Percentiles rank a stretch among this genome's conserved stretches.
These are phyloP conservation scores for Acholoe squamosa DNA, from an alignment of 2,888 invertebrate species.

Conservation along the genomic window DNA sequence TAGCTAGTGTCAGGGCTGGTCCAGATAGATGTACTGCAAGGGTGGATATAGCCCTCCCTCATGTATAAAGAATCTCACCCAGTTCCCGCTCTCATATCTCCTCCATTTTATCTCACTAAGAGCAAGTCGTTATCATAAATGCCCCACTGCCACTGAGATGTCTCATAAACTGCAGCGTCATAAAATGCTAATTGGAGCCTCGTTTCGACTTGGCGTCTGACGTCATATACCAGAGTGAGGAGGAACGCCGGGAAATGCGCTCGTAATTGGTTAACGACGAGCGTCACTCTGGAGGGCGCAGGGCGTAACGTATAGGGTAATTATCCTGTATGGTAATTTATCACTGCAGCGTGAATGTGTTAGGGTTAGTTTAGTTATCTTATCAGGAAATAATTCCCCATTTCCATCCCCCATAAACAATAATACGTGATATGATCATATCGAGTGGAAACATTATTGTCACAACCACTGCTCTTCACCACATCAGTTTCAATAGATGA, in stretches of 20 bases:
- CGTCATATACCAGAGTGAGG: neutral
- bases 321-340: too few relatives aligned
- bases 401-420: too few relatives aligned
- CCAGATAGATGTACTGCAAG: neutral
- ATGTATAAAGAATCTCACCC: neutral
- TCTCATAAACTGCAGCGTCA: neutral
- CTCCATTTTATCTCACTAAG: too few relatives aligned
- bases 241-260: neutral
- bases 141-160: neutral
- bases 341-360: too few relatives aligned
- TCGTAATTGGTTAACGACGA: slow-evolving; percentile 7
- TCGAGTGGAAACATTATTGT: too few relatives aligned
- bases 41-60: neutral
- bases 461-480: too few relatives aligned
- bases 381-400: too few relatives aligned
- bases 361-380: too few relatives aligned
- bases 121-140: neutral
- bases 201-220: slow-evolving; percentile 6
- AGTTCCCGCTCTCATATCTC: neutral
- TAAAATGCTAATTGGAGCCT: slow-evolving; percentile 9
- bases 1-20: neutral
- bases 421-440: too few relatives aligned
- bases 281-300: neutral
- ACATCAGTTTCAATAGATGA: too few relatives aligned
- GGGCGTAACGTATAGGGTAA: too few relatives aligned